These are phyloP conservation scores for Rhincodon typus DNA, from an alignment of 2,797 vertebrate genomes.

Conservation along the genomic window DNA sequence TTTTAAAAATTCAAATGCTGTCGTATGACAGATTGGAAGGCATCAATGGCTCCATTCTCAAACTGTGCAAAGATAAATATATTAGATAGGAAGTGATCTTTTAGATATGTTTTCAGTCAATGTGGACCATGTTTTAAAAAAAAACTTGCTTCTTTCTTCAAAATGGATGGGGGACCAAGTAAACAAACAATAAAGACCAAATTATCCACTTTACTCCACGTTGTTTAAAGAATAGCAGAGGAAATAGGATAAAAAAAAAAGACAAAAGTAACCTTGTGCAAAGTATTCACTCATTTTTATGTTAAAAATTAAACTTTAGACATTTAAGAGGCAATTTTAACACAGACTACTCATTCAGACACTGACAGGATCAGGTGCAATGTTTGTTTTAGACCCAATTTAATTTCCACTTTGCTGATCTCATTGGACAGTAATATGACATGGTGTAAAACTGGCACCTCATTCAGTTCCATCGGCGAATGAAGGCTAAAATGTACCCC, in stretches of 20 bases:
- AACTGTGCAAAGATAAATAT: neutral
- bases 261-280: neutral
- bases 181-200: neutral
- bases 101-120: neutral
- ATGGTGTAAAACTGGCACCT: neutral
- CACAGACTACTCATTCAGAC: neutral
- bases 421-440: neutral
- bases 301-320: neutral
- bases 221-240: no score
- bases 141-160: no score
- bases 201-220: neutral
- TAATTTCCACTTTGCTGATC: neutral
- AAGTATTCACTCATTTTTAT: neutral
- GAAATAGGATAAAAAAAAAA: no score
- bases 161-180: neutral
- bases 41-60: neutral
- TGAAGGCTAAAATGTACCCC: neutral
- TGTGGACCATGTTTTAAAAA: neutral
- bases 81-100: neutral
- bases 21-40: neutral
- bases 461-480: neutral
- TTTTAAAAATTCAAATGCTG: neutral
- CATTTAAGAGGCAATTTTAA: neutral
- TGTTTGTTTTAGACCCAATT: neutral
- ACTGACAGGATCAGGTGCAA: neutral